Base-by-base conservation (phyloP, 2,113 vertebrate species). In the Ptilorrhoa leucosticta region DNA sequence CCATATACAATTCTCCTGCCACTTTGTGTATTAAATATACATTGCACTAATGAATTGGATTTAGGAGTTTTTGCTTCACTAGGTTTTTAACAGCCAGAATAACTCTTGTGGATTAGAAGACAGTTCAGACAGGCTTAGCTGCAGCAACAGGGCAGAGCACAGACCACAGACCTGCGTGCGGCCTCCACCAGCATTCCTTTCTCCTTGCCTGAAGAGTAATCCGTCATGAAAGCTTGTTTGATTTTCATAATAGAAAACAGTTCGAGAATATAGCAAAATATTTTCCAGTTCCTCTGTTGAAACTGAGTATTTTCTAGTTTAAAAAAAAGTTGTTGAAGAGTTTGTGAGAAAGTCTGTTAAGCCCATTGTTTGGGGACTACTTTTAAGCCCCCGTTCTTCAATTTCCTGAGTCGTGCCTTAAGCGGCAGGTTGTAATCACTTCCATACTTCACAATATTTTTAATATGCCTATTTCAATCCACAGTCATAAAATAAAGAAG, bases 321-420 rank as follows among this genome's bases (percentile, higher is more conserved):
- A 56, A 47, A 42, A 73, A 56, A 68, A 60, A 63, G 17, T 37
- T 68, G n/a, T 37, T 0, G 0, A 65, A 72, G 45, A 3, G 5
- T 77, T 90, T 90, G 30, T 37, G 45, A 66, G 40, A 69, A 73
- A 40, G 71, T 83, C 90, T 95, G 86, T 69, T 83, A 90, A 94
- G 60, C 15, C 64, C 83, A 81, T 93, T 94, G 83, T 94, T 94
- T 64, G 69, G 80, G 68, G 83, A 58, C 86, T 89, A 70, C 82
- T 94, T 97, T 95, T 89, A 90, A 90, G 69, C 71, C 83, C 76
- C 80, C 63, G 90, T 92, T 95, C 92, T 87, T 94, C 94, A 93
- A 93, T 97, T 95, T 96, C 95, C 95, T 83, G 92, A 66, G 54
- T 26, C 44, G 35, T 37, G 72, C 89, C 83, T 92, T 78, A 78